Evolutionary conservation across 1,140 invertebrate species (phyloP), one percentile per base, ranked within the genome.

Genomic region (Sycophaga agraensis): DNA sequence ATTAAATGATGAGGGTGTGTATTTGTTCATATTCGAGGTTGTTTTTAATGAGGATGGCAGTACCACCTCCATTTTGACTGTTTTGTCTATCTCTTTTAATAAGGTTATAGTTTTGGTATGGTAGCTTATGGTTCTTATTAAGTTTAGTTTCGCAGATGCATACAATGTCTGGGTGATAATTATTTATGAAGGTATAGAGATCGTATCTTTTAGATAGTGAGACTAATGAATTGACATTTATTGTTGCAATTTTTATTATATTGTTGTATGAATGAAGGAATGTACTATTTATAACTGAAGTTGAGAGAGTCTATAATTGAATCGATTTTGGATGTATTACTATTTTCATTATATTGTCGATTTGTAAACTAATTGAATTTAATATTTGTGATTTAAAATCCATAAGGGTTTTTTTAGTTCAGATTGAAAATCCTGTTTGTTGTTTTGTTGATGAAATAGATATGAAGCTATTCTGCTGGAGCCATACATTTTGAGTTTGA

Each of bases 91-190:
- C 66, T 0, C 21, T 63, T 49, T 65, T 51, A 0, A 9, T 6
- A 8, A 68, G 37, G 2, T 67, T 22, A 3, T 53, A 39, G 14
- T 39, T 14, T 9, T 6, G 3, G 14, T 14, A 39, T 39, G 9
- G 35, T 9, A 39, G 9, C n/a, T 39, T 39, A 14, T 39, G n/a
- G 4, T n/a, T 5, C n/a, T 39, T 5, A 14, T 35, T 21, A 4
- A 70, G 17, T 55, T 70, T 70, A 0, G 66, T 70, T 64, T 68
- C 68, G 7, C 31, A 26, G 16, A 70, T 12, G 45, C 66, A 11
- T 0, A 54, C n/a, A 9, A 68, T 56, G 17, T 70, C 64, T 11
- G 59, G 59, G 4, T 64, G 28, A 17, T 66, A 0, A 2, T 45
- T 42, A 40, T 63, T 19, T 16, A 66, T 8, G n/a, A 66, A 22